Evolutionary conservation across 2,113 vertebrate genomes (phyloP).

Genomic region (Pycnonotus jocosus): DNA sequence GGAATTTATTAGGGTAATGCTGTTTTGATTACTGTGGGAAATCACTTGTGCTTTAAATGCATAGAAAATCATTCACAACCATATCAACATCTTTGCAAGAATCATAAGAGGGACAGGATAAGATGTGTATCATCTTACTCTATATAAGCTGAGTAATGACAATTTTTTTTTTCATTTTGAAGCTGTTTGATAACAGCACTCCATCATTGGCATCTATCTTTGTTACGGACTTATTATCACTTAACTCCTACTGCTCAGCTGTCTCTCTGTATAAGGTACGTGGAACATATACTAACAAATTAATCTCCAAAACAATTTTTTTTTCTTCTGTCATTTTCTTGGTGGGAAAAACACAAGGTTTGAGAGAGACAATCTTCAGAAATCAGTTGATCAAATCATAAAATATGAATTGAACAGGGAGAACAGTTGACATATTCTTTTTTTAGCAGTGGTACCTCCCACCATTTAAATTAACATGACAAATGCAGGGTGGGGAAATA

Average conservation of each 20-base stretch:
- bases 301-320: not conserved
- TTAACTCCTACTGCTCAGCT: slow-evolving; percentile 27
- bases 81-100: not conserved
- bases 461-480: not conserved
- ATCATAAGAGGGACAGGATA: not conserved
- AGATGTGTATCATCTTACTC: not conserved
- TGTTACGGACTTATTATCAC: not conserved
- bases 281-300: not conserved
- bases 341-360: not conserved
- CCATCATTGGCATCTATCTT: not conserved
- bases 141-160: not conserved
- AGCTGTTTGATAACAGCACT: not conserved
- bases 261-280: not conserved
- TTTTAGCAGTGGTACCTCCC: not conserved
- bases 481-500: not conserved
- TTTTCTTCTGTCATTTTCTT: not conserved
- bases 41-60: not conserved
- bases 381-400: not conserved
- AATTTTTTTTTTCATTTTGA: not conserved
- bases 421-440: not conserved
- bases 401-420: not conserved
- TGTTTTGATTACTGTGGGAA: not conserved
- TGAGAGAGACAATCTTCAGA: not conserved
- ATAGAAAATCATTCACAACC: not conserved
- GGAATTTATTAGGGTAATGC: not conserved